Conservation (phyloP, 2,797 vertebrate genomes). For the Pantherophis alleghaniensis region DNA sequence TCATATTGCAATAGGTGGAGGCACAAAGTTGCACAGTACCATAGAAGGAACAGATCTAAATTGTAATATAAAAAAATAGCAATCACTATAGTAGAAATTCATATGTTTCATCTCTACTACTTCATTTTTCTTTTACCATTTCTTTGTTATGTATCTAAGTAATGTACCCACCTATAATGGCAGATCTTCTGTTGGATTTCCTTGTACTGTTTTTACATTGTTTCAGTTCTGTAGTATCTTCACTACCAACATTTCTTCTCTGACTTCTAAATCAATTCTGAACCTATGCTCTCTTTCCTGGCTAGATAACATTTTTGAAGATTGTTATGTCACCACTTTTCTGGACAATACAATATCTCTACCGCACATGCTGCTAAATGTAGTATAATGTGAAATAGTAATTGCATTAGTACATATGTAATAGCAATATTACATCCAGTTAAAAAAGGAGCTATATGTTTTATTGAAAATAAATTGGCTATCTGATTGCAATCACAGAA, state of each 20-base stretch:
- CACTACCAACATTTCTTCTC: background rate
- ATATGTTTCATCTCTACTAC: background rate
- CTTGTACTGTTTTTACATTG: background rate
- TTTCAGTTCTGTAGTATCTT: background rate
- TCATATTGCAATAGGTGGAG: background rate
- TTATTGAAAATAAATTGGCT: constrained; percentile 26
- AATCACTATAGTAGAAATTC: no score
- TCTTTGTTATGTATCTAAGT: background rate
- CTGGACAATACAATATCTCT: background rate
- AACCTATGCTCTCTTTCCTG: background rate
- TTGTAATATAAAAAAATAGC: background rate
- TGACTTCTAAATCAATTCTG: background rate
- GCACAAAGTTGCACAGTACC: background rate
- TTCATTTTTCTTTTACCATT: background rate
- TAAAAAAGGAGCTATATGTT: constrained; percentile 16
- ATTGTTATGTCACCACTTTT: background rate
- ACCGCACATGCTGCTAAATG: background rate
- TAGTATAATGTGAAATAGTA: background rate
- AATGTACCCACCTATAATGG: background rate
- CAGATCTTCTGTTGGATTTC: background rate
- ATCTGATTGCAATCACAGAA: constrained; percentile 32
- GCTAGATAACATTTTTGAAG: background rate
- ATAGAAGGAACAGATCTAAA: background rate
- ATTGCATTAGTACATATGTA: background rate
- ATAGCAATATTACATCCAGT: background rate